Evolutionary conservation across 2,888 invertebrate species (phyloP).

Genomic region (Leptopilina drosophilae): DNA sequence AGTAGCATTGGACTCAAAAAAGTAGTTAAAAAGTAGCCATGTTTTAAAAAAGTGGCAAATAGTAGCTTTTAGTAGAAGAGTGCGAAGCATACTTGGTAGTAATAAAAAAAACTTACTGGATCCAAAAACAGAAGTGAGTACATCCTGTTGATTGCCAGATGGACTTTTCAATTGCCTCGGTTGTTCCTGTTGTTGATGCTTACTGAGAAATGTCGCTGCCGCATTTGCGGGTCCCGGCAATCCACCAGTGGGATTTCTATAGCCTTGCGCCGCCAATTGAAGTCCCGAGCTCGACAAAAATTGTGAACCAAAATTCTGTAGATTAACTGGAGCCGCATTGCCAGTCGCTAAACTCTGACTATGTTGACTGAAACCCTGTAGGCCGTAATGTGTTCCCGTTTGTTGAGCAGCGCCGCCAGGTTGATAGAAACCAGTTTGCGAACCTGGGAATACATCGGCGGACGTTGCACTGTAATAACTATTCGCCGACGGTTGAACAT

Average conservation of each 20-base stretch:
- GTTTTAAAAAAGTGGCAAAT: too few species aligned
- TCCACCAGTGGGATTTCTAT: constrained; percentile 80
- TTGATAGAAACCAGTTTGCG: constrained; percentile 75
- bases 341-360: constrained; percentile 74
- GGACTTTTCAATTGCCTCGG: constrained; percentile 75
- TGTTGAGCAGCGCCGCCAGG: constrained; percentile 75
- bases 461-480: constrained; percentile 75
- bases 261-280: constrained; percentile 83
- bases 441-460: constrained; percentile 75
- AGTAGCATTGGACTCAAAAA: too few species aligned
- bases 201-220: constrained; percentile 72
- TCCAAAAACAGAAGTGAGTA: constrained; percentile 80
- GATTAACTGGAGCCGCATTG: constrained; percentile 76
- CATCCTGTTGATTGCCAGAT: constrained; percentile 77
- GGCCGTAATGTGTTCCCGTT: constrained; percentile 74
- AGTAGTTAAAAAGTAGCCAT: too few species aligned
- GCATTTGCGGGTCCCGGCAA: constrained; percentile 73
- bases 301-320: constrained; percentile 79
- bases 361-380: constrained; percentile 77
- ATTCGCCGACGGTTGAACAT: constrained; percentile 74
- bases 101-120: constrained; percentile 79
- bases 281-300: constrained; percentile 81
- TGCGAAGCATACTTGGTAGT: too few species aligned
- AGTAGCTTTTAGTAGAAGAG: too few species aligned
- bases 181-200: constrained; percentile 75